A percentile compares a stretch with the other conserved stretches of the same genome.
Evolutionary conservation across 1,140 invertebrate genomes (phyloP).

Genomic region (Aethina tumida): DNA sequence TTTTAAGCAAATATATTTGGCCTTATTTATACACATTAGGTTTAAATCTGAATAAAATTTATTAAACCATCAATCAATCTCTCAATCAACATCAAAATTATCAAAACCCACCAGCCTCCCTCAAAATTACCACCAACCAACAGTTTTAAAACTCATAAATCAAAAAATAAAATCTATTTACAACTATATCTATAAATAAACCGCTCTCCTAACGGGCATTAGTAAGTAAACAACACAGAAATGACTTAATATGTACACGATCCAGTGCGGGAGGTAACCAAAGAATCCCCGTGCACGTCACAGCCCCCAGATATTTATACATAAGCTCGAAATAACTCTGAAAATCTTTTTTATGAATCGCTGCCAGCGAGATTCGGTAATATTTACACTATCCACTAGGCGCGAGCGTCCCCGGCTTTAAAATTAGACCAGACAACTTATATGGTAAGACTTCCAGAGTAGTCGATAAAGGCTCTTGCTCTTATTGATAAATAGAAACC

Average conservation of each 20-base stretch:
- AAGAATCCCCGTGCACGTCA: too few relatives aligned
- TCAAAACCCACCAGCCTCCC: constrained; percentile 7
- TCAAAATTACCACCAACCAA: too few relatives aligned
- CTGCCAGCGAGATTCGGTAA: constrained; percentile 13
- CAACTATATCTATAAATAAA: constrained; percentile 5
- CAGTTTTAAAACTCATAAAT: too few relatives aligned
- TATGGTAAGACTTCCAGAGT: constrained; percentile 7
- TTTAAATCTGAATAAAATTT: constrained; percentile 8
- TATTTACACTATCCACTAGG: constrained; percentile 11
- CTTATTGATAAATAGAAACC: constrained; percentile 1
- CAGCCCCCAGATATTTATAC: constrained; percentile 6
- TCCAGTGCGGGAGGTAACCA: too few relatives aligned
- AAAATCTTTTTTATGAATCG: constrained; percentile 10
- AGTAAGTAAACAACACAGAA: constrained; percentile 12
- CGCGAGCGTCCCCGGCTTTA: background rate
- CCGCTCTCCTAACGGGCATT: constrained; percentile 8
- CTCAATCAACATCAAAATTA: background rate
- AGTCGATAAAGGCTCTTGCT: constrained; percentile 1
- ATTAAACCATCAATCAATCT: constrained; percentile 7
- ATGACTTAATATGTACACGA: too few relatives aligned
- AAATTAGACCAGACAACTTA: constrained; percentile 7
- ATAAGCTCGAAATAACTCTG: too few relatives aligned
- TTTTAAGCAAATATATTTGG: constrained; percentile 15
- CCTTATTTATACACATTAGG: constrained; percentile 16
- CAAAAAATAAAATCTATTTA: background rate